Evolutionary conservation across 2,113 vertebrate species (phyloP), one percentile per base, ranked within the genome.

Genomic region (Vireo altiloquus): DNA sequence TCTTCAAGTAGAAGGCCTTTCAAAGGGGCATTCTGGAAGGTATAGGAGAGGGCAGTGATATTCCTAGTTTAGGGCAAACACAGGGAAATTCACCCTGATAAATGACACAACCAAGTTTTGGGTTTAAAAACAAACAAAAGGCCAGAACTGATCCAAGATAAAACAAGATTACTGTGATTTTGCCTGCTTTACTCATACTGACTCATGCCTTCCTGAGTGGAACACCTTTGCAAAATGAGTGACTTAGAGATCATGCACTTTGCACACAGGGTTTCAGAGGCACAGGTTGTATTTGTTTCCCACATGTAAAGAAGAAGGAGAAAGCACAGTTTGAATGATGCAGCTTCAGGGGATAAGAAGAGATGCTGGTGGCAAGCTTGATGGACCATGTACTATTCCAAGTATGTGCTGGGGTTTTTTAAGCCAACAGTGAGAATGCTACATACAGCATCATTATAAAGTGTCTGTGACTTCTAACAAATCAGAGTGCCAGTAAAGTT

Each of bases 391-490:
- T 31, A 27, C 70, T 20, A 10, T 49, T 68, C 39, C 20, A 57
- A 57, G n/a, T 44, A 39, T 0, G 0, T n/a, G 53, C 39, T 59
- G 37, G 24, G 10, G 1, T 4, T 47, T 76, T 89, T 94, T 44
- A 71, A 57, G n/a, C 25, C 33, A 35, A 13, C 20, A 30, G 37
- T 44, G 15, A 52, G 24, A 63, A 33, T 1, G 0, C 65, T 61
- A 54, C 20, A 74, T 77, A 52, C 2, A 54, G 75, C 37, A 57
- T 56, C 33, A 6, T 27, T 87, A 23, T 63, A 13, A 46, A 10
- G 31, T 22, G 10, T 44, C 15, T 85, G 30, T 68, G 76, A 33
- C 59, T 92, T 64, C 25, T 65, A 24, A 64, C 15, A 59, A 57
- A 37, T 72, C 37, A 61, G 25, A 76, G 7, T n/a, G 14, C n/a